Percentiles rank a stretch among this genome's conserved stretches.
These are phyloP conservation scores for Hemibagrus guttatus DNA, from an alignment of 2,797 vertebrate genomes.

Conservation along the genomic window DNA sequence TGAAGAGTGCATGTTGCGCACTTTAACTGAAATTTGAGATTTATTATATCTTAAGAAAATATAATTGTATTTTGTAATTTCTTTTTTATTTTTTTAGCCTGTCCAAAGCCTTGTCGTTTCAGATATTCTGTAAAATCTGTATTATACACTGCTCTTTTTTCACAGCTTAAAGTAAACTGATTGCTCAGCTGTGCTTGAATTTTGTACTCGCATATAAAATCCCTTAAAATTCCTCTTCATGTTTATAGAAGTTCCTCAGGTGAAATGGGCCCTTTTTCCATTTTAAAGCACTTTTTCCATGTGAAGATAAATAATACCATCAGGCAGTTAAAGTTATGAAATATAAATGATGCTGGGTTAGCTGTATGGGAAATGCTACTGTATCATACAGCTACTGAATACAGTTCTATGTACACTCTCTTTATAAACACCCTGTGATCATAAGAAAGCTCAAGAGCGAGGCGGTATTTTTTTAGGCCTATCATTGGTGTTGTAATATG, in stretches of 20 bases:
- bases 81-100: background rate
- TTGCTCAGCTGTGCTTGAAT: background rate
- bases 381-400: background rate
- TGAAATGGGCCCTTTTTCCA: background rate
- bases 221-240: background rate
- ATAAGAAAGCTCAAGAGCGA: background rate
- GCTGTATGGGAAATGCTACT: background rate
- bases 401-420: no score
- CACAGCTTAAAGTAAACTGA: background rate
- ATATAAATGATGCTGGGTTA: background rate
- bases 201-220: background rate
- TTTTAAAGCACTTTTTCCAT: constrained; percentile 11
- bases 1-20: background rate
- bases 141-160: background rate
- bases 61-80: no score
- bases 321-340: background rate
- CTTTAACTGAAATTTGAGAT: background rate
- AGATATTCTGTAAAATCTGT: background rate
- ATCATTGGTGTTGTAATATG: background rate
- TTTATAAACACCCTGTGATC: background rate
- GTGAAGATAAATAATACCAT: background rate
- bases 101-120: background rate
- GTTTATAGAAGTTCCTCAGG: background rate
- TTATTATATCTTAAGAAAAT: background rate
- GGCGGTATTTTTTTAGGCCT: background rate